Percentiles rank a stretch among this genome's conserved stretches.
These are phyloP conservation scores for Apodemia zela DNA, from an alignment of 2,888 invertebrate genomes.

Conservation along the genomic window DNA sequence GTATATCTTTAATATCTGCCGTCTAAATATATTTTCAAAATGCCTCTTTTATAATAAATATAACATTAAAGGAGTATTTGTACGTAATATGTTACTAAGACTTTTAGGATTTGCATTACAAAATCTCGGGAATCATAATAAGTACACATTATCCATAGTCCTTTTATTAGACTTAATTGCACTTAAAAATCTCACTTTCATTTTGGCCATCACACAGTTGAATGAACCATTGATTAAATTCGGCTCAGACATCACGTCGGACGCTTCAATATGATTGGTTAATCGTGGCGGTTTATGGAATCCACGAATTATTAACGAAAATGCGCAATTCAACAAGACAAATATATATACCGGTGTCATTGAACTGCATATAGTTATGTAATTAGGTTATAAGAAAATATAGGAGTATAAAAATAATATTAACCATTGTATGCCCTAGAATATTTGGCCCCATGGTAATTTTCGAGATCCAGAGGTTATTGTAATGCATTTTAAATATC, in stretches of 20 bases:
- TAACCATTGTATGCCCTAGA: constrained; percentile 14
- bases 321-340: background rate
- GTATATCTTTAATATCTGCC: background rate
- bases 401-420: constrained; percentile 18
- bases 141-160: background rate
- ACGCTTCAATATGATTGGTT: background rate
- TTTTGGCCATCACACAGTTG: too few species aligned
- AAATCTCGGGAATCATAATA: background rate
- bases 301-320: background rate
- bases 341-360: too few species aligned
- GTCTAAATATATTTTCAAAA: background rate
- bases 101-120: background rate
- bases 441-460: constrained; percentile 20
- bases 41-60: background rate
- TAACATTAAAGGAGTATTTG: background rate
- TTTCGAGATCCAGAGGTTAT: constrained; percentile 19
- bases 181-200: background rate
- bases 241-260: background rate
- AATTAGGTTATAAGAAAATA: constrained; percentile 12
- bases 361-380: background rate
- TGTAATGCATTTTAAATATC: constrained; percentile 13
- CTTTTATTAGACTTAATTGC: background rate
- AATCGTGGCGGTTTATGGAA: too few species aligned
- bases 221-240: background rate
- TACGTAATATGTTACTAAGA: background rate